These are phyloP conservation scores for Tribolium freemani DNA, from an alignment of 2,888 invertebrate genomes.

Conservation along the genomic window DNA sequence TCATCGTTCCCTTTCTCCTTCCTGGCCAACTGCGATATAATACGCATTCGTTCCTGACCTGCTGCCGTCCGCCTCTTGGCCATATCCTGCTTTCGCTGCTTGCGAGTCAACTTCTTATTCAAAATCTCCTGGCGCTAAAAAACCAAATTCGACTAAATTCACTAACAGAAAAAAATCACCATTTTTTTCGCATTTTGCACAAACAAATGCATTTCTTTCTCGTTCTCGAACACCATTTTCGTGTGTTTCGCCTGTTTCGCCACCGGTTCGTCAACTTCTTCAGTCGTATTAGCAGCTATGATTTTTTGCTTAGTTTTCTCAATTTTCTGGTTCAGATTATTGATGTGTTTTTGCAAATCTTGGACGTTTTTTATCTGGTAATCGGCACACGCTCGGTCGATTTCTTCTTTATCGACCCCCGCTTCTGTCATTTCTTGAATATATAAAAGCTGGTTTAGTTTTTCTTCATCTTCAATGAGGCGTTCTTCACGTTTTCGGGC, in stretches of 20 bases:
- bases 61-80: conserved; percentile 91
- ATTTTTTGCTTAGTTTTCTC: conserved; percentile 85
- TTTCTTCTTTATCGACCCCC: conserved; percentile 77
- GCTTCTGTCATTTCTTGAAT: conserved; percentile 85
- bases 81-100: conserved; percentile 89
- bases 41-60: conserved; percentile 94
- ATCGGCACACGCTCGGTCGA: conserved; percentile 77
- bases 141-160: neutral
- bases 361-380: conserved; percentile 82
- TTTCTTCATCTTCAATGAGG: conserved; percentile 90
- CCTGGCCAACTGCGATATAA: conserved; percentile 89
- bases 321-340: conserved; percentile 78
- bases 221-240: conserved; percentile 66
- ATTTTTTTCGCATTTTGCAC: conserved; percentile 73
- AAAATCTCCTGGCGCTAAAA: conserved; percentile 78
- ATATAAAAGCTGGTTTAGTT: conserved; percentile 81
- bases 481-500: conserved; percentile 90
- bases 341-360: conserved; percentile 84
- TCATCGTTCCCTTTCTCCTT: conserved; percentile 87
- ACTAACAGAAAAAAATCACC: conserved; percentile 67
- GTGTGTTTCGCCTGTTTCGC: conserved; percentile 68
- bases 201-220: conserved; percentile 67
- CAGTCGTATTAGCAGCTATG: conserved; percentile 77
- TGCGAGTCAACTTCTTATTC: conserved; percentile 79
- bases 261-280: conserved; percentile 69